Conservation (phyloP, 2,888 invertebrate species). For the Microplitis manilae region DNA sequence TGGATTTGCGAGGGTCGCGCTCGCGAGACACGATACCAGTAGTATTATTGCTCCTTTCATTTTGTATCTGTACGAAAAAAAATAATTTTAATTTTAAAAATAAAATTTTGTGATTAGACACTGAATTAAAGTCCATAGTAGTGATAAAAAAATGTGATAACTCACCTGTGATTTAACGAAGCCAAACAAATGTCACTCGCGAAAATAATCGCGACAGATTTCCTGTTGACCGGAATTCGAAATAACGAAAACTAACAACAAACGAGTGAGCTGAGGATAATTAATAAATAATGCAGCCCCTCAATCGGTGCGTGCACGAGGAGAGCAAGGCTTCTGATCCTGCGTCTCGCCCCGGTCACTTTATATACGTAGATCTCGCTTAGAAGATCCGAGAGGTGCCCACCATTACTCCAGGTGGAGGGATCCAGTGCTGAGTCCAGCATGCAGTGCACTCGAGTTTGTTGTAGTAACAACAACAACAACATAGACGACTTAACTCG, state of each 20-base stretch:
- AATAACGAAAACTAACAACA: too few relatives aligned
- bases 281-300: conserved; percentile 22
- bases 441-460: conserved; percentile 29
- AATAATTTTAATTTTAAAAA: neutral
- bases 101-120: neutral
- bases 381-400: conserved; percentile 55
- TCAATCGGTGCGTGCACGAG: conserved; percentile 62
- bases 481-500: too few relatives aligned
- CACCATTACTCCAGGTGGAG: conserved; percentile 59
- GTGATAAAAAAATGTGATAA: neutral
- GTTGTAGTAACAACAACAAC: too few relatives aligned
- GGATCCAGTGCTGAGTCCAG: conserved; percentile 47
- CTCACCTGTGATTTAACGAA: neutral
- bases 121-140: neutral
- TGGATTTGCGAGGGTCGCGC: conserved; percentile 61
- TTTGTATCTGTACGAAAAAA: conserved; percentile 41
- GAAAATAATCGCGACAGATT: neutral
- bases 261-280: too few relatives aligned
- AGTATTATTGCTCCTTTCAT: conserved; percentile 62
- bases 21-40: conserved; percentile 54
- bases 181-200: conserved; percentile 8
- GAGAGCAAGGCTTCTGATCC: conserved; percentile 68
- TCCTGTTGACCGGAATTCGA: too few relatives aligned
- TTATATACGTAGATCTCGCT: conserved; percentile 70
- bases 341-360: conserved; percentile 67